A percentile compares a stretch with the other conserved stretches of the same genome.
Evolutionary conservation across 64 coral and sea anemone genomes (phyloP).

Genomic region (Platygyra sinensis): DNA sequence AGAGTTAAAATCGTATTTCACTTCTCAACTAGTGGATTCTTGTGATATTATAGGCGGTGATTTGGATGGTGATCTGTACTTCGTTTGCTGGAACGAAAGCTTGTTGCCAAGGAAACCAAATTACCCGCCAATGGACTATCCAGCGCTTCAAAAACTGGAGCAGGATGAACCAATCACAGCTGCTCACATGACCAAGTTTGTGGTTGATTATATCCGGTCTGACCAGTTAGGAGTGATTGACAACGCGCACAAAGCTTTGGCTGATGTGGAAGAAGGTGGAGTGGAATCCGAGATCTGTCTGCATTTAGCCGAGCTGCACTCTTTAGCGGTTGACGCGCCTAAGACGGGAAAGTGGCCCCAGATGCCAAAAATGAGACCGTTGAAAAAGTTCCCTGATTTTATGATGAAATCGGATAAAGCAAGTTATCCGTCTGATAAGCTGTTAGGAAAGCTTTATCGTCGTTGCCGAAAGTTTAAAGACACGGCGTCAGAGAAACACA

Average conservation of each 20-base stretch:
- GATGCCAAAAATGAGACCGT: neutral
- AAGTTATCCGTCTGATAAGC: conserved; percentile 79
- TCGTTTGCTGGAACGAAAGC: conserved; percentile 87
- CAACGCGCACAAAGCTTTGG: conserved; percentile 94
- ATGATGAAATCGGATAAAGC: conserved; percentile 99
- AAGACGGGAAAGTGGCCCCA: conserved; percentile 85
- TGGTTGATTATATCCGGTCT: conserved; percentile 82
- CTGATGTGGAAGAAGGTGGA: conserved; percentile 62
- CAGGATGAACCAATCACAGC: conserved; percentile 64
- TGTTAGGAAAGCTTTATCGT: conserved; percentile 91
- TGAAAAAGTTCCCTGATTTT: conserved; percentile 83
- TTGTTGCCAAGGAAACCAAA: conserved; percentile 71
- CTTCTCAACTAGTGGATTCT: neutral
- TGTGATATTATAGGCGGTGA: conserved; percentile 68
- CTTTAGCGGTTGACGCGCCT: conserved; percentile 89
- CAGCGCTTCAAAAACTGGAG: conserved; percentile 54
- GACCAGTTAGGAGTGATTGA: conserved; percentile 97
- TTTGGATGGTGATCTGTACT: conserved; percentile 96
- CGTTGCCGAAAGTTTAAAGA: conserved; percentile 84
- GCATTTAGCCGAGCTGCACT: conserved; percentile 75
- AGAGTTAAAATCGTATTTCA: too few relatives aligned
- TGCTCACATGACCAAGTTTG: conserved; percentile 84
- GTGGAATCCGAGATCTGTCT: conserved; percentile 84
- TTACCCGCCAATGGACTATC: conserved; percentile 91
- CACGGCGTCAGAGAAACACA: conserved; percentile 41